Percentiles rank a stretch among this genome's conserved stretches.
Evolutionary conservation across 2,888 invertebrate species (phyloP).

Genomic region (Candidula unifasciata): DNA sequence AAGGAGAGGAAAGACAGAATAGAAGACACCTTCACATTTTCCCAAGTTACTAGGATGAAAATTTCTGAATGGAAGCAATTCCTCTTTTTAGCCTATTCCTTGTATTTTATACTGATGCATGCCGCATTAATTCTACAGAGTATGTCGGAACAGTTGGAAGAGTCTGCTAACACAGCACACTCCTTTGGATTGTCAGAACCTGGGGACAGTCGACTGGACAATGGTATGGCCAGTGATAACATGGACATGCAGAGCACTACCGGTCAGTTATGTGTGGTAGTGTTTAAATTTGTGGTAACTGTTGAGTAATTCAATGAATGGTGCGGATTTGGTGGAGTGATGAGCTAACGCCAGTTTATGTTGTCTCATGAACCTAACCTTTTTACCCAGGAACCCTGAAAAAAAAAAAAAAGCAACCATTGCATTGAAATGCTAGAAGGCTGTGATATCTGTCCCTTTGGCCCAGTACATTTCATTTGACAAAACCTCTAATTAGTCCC

Average conservation of each 20-base stretch:
- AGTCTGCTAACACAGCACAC: conserved; percentile 45
- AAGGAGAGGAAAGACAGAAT: too few species aligned
- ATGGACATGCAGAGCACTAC: conserved; percentile 48
- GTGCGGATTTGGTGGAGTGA: neutral
- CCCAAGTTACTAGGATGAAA: too few species aligned
- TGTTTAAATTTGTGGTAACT: neutral
- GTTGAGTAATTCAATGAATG: neutral
- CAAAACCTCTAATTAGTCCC: too few species aligned
- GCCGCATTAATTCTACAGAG: neutral
- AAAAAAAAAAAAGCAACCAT: neutral
- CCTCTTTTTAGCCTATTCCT: too few species aligned
- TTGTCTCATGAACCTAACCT: too few species aligned
- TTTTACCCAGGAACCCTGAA: neutral
- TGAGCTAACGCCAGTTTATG: too few species aligned
- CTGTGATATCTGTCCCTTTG: too few species aligned
- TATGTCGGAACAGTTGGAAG: conserved; percentile 29
- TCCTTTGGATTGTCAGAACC: conserved; percentile 42
- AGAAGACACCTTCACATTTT: too few species aligned
- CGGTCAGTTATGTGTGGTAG: conserved; percentile 3
- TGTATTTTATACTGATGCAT: neutral
- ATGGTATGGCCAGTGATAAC: conserved; percentile 47
- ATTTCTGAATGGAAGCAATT: too few species aligned
- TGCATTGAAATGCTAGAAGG: too few species aligned
- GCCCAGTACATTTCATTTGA: too few species aligned
- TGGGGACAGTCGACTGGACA: conserved; percentile 42